A percentile compares a stretch with the other conserved stretches of the same genome.
Conservation (phyloP, 2,113 vertebrate genomes). For the Cryptomyrus ogoouensis region DNA sequence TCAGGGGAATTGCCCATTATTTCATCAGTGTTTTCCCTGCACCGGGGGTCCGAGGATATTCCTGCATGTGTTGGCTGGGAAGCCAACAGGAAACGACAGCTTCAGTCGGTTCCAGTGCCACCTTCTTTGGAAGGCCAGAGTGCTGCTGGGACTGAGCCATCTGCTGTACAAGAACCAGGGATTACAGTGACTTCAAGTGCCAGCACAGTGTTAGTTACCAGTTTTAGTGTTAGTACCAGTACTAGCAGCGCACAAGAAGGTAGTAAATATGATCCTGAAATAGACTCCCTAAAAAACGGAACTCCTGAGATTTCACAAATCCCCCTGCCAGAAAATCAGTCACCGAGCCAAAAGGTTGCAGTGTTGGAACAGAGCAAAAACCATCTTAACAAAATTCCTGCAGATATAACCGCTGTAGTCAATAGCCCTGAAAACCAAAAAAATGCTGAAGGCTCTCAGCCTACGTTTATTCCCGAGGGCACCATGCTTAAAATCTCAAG, state of each 20-base stretch:
- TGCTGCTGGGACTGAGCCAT: neutral
- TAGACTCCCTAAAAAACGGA: neutral
- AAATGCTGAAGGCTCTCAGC: constrained; percentile 36
- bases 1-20: constrained; percentile 75
- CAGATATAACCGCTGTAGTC: neutral
- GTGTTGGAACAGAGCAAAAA: neutral
- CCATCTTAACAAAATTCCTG: neutral
- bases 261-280: neutral
- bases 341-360: neutral
- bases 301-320: neutral
- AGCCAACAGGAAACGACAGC: neutral
- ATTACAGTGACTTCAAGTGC: neutral
- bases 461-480: constrained; percentile 64
- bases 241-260: neutral
- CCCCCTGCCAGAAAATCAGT: neutral
- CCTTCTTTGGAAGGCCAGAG: neutral
- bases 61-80: constrained; percentile 51
- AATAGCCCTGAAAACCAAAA: neutral
- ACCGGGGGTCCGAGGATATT: constrained; percentile 61
- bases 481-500: constrained; percentile 60
- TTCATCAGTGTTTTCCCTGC: constrained; percentile 88
- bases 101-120: neutral
- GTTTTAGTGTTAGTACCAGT: neutral
- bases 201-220: neutral
- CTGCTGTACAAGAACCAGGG: neutral